Conservation (phyloP, 2,797 vertebrate genomes). For the Simalia tracyae region DNA sequence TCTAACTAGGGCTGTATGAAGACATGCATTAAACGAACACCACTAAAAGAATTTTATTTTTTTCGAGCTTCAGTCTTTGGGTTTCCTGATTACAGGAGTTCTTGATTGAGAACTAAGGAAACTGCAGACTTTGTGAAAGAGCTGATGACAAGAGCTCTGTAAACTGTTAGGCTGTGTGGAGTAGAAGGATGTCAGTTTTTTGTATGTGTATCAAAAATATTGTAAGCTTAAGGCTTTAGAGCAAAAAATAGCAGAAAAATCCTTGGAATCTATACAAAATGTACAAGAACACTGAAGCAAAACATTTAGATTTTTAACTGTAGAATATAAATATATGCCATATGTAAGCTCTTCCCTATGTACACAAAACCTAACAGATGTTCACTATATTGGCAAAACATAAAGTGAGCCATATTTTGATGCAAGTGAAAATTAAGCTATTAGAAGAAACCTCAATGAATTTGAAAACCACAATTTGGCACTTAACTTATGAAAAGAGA, state of each 20-base stretch:
- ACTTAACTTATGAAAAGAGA: slow-evolving; percentile 52
- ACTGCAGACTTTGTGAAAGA: slow-evolving; percentile 8
- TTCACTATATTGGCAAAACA: slow-evolving; percentile 58
- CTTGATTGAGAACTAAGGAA: neutral
- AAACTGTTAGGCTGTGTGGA: neutral
- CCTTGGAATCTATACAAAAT: slow-evolving; percentile 47
- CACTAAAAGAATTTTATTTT: neutral
- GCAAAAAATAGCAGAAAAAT: slow-evolving; percentile 31
- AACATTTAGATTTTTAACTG: slow-evolving; percentile 48
- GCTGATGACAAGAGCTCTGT: neutral
- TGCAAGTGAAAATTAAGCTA: slow-evolving; percentile 55
- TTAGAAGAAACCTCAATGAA: slow-evolving; percentile 46
- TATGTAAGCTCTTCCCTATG: slow-evolving; percentile 13
- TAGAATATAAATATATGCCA: slow-evolving; percentile 19
- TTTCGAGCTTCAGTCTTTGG: neutral
- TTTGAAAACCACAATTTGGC: slow-evolving; percentile 52
- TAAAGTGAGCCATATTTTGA: slow-evolving; percentile 46
- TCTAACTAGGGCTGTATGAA: neutral
- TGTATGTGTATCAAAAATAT: neutral
- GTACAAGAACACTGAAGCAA: neutral
- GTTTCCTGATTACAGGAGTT: neutral
- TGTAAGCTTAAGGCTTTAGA: slow-evolving; percentile 6
- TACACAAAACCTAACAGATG: slow-evolving; percentile 42
- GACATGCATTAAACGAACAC: neutral
- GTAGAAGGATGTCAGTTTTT: neutral